A percentile compares a stretch with the other conserved stretches of the same genome.
phyloP scores from a whole-genome alignment of 2,888 invertebrate species.

The Aleiodes leptofemur region DNA sequence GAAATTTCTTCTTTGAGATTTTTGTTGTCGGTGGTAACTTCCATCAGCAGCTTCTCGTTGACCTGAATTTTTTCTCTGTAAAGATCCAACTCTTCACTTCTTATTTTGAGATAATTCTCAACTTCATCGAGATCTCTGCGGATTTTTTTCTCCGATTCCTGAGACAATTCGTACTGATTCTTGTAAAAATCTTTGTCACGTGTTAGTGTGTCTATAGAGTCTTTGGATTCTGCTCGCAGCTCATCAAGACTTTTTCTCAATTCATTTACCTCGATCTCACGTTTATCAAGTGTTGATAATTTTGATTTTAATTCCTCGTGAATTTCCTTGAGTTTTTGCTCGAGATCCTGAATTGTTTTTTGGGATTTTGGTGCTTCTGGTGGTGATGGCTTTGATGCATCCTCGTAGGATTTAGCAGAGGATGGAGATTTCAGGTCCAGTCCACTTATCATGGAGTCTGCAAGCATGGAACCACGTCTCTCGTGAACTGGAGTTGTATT shows the following conservation, averaged over 20 bases:
- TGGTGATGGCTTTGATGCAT: neutral
- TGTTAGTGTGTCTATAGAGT: constrained; percentile 77
- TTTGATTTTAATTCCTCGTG: constrained; percentile 81
- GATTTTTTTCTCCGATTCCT: constrained; percentile 77
- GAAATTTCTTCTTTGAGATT: constrained; percentile 77
- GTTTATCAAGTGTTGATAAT: constrained; percentile 78
- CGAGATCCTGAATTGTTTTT: constrained; percentile 56
- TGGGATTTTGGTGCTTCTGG: neutral
- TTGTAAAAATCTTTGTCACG: constrained; percentile 79
- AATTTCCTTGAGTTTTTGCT: constrained; percentile 78
- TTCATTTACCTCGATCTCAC: constrained; percentile 78
- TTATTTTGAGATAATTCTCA: constrained; percentile 74
- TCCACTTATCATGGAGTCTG: constrained; percentile 55
- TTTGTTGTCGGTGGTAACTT: constrained; percentile 78
- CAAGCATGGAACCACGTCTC: constrained; percentile 46
- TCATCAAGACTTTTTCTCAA: constrained; percentile 78
- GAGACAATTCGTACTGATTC: constrained; percentile 77
- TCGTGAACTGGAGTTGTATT: constrained; percentile 57
- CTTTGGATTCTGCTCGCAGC: constrained; percentile 77
- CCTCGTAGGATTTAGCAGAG: constrained; percentile 34
- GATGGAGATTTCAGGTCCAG: constrained; percentile 56
- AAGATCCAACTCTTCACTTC: constrained; percentile 76
- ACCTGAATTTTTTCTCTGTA: constrained; percentile 76
- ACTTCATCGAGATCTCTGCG: constrained; percentile 79
- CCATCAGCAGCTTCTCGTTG: constrained; percentile 77